Conservation (phyloP, 1,140 invertebrate species). For the Brachionus asplanchnoidis region DNA sequence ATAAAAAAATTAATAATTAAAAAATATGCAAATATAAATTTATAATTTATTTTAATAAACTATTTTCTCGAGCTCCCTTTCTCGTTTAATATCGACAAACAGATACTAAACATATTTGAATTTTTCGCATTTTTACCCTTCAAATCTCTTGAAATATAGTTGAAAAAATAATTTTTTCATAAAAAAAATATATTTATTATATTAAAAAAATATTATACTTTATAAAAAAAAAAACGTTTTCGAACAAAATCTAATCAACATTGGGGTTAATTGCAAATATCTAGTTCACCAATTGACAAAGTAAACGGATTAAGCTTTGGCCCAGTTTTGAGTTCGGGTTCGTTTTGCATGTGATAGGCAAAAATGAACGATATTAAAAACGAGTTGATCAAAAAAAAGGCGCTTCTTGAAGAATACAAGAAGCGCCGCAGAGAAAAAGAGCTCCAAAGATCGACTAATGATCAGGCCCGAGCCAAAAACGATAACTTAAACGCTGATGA, state of each 20-base stretch:
- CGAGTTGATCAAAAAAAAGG: slow-evolving; percentile 34
- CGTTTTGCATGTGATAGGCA: background rate
- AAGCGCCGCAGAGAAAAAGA: slow-evolving; percentile 20
- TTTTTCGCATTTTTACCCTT: background rate
- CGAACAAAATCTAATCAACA: background rate
- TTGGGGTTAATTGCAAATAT: background rate
- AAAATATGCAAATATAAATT: slow-evolving; percentile 12
- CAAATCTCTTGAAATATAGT: background rate
- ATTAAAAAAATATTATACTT: background rate
- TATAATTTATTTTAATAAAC: slow-evolving; percentile 15
- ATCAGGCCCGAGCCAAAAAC: background rate
- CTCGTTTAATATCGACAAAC: slow-evolving; percentile 26
- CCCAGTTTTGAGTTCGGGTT: background rate
- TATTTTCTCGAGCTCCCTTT: background rate
- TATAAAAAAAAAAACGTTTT: background rate
- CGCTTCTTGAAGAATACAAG: slow-evolving; percentile 28
- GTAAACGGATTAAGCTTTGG: background rate
- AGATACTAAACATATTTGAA: slow-evolving; percentile 20
- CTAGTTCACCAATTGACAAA: background rate
- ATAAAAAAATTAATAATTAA: slow-evolving; percentile 29
- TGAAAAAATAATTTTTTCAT: background rate
- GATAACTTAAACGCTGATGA: slow-evolving; percentile 22
- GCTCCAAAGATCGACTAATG: background rate
- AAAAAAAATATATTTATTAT: background rate
- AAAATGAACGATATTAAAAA: slow-evolving; percentile 34